These are phyloP conservation scores for Silurus meridionalis DNA, from an alignment of 2,113 vertebrate species.

Conservation along the genomic window DNA sequence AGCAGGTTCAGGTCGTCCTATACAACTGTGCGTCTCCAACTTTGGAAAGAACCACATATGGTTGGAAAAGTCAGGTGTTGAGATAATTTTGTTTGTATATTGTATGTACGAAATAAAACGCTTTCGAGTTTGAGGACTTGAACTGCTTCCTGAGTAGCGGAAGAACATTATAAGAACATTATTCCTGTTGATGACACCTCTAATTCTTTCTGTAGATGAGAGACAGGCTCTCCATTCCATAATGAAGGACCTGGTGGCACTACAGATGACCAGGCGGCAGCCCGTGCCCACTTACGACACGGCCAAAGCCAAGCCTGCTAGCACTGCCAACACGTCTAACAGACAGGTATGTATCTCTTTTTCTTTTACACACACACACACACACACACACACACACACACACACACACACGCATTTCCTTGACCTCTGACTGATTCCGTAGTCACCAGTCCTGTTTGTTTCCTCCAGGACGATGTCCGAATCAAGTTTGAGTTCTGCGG, in stretches of 20 bases:
- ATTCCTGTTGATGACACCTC: not conserved
- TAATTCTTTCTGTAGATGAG: slow-evolving; percentile 75
- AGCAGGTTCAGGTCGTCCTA: no score
- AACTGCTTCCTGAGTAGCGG: not conserved
- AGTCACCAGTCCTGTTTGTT: slow-evolving; percentile 50
- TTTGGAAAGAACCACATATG: no score
- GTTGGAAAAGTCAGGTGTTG: no score
- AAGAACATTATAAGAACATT: not conserved
- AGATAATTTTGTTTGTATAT: no score
- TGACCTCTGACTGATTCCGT: slow-evolving; percentile 25
- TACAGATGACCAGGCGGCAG: slow-evolving; percentile 89
- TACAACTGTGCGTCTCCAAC: no score
- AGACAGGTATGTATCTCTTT: slow-evolving; percentile 75
- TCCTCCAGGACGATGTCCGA: slow-evolving; percentile 86
- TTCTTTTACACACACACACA: not conserved
- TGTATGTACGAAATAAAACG: no score
- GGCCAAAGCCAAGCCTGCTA: slow-evolving; percentile 79
- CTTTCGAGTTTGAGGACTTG: not conserved
- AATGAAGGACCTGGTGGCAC: slow-evolving; percentile 97
- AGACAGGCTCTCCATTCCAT: slow-evolving; percentile 97
- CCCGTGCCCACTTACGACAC: slow-evolving; percentile 78
- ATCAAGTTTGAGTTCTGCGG: slow-evolving; percentile 96
- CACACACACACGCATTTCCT: not conserved
- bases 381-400: not conserved
- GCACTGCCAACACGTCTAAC: slow-evolving; percentile 73